Base-by-base conservation (phyloP, 2,113 vertebrate species). In the Heloderma charlesbogerti region DNA sequence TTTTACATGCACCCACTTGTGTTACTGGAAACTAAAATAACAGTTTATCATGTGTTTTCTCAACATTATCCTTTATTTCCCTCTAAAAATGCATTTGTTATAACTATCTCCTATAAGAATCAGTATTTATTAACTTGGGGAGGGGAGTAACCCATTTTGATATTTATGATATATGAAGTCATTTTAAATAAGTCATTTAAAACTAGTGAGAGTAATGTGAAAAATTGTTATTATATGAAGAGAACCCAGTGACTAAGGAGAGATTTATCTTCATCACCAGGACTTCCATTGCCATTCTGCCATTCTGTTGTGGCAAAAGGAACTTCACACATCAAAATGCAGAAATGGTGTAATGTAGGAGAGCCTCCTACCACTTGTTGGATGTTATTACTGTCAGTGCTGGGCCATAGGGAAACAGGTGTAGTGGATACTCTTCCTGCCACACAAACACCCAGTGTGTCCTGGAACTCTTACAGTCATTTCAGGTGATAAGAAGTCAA, bases 141-240 rank as follows among this genome's bases (percentile, higher is more conserved):
- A n/a, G n/a, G 6, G 5, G 13, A 40, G 8, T 29, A 84, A 34
- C 63, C 63, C 27, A 86, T 86, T 29, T 86, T 86, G 43, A 86
- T 86, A 86, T 48, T 71, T 71, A 69, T 48, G 63, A 48, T 48
- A 37, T 13, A 48, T 85, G 37, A 82, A 82, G n/a, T 22, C 34
- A 66, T 86, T 86, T 71, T 43, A 86, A 29, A 69, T 45, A 69
- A 84, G 66, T 86, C 66, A 71, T n/a, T 69, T 71, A 48, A 71
- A 71, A 69, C 43, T 66, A 86, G 43, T 48, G 66, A 71, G 31
- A 86, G 18, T 71, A 34, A n/a, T n/a, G 34, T n/a, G 16, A 86
- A 43, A 48, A 51, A 86, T 22, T 48, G 66, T 48, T 66, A 29
- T 63, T 63, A 37, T 34, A 83, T 83, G 81, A 83, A 83, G 54